Evolutionary conservation across 2,113 vertebrate genomes (phyloP).

Genomic region (Cyanistes caeruleus): DNA sequence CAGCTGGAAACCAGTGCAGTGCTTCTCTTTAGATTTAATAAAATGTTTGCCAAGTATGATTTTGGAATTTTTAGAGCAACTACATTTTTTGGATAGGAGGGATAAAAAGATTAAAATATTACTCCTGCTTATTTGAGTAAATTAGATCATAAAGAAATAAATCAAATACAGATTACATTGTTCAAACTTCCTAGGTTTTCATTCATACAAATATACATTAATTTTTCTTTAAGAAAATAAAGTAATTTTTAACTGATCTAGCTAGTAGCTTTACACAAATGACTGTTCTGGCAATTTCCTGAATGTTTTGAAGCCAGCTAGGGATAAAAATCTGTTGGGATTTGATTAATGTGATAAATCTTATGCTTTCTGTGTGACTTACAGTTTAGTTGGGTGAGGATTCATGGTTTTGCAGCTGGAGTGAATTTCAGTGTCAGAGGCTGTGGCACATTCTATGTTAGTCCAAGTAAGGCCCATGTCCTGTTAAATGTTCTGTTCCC

Average conservation of each 20-base stretch:
- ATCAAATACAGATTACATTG: background rate
- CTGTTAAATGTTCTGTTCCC: background rate
- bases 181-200: background rate
- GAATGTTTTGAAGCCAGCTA: background rate
- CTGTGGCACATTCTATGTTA: background rate
- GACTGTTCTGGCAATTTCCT: background rate
- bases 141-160: no score
- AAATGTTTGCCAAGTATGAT: background rate
- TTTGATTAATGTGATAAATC: background rate
- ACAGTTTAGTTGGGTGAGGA: background rate
- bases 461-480: background rate
- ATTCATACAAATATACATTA: background rate
- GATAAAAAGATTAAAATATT: background rate
- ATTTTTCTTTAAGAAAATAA: background rate
- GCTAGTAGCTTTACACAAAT: background rate
- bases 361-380: background rate
- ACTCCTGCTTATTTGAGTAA: background rate
- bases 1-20: background rate
- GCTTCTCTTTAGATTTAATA: background rate
- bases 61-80: background rate
- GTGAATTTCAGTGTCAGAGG: background rate
- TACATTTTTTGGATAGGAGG: rapidly evolving
- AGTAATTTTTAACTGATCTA: background rate
- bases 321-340: background rate
- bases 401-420: background rate